Evolutionary conservation across 1,140 invertebrate species (phyloP).

Genomic region (Bombus turneri): DNA sequence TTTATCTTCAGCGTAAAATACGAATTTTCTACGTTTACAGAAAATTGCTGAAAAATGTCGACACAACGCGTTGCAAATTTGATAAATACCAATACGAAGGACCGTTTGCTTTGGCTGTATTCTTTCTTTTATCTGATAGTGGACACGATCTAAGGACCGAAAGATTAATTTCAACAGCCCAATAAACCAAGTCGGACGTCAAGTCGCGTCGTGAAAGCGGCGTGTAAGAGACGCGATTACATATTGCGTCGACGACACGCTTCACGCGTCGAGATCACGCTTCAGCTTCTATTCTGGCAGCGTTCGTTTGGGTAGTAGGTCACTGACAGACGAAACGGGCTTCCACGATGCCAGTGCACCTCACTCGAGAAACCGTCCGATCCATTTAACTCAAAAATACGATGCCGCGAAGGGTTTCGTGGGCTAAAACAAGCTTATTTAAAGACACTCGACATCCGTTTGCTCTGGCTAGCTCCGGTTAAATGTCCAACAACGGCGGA

Average conservation of each 20-base stretch:
- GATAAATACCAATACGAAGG: background rate
- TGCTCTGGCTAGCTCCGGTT: background rate
- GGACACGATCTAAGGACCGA: background rate
- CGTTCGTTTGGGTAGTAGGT: constrained; percentile 47
- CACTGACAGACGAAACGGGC: constrained; percentile 51
- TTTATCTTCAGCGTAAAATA: too few relatives aligned
- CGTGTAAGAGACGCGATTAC: background rate
- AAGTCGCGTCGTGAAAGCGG: background rate
- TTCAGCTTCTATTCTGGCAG: constrained; percentile 50
- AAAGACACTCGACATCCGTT: background rate
- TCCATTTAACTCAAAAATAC: constrained; percentile 37
- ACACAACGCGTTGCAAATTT: background rate
- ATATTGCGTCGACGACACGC: background rate
- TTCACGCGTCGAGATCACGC: constrained; percentile 24
- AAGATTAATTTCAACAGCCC: background rate
- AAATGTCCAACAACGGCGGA: background rate
- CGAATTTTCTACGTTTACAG: background rate
- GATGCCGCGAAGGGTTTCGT: constrained; percentile 1
- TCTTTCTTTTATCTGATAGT: background rate
- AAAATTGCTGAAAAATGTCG: background rate
- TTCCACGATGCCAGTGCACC: constrained; percentile 34
- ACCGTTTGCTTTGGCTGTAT: too few relatives aligned
- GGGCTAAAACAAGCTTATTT: constrained; percentile 27
- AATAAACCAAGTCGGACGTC: background rate
- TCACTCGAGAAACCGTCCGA: constrained; percentile 8